Evolutionary conservation across 2,797 vertebrate species (phyloP).

Genomic region (Etheostoma nigrum): DNA sequence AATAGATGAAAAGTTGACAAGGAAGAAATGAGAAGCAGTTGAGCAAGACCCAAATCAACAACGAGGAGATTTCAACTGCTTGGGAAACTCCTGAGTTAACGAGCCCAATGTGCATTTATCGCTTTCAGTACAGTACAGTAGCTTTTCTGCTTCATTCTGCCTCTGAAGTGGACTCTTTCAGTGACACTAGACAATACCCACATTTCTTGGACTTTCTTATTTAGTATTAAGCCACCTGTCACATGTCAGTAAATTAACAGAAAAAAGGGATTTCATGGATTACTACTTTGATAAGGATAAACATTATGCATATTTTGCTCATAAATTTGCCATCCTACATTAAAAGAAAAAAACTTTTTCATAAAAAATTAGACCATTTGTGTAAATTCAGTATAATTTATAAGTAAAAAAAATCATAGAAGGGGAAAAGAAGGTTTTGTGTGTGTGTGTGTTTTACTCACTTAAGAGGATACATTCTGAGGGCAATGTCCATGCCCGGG

Average conservation of each 20-base stretch:
- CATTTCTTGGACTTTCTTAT: not conserved
- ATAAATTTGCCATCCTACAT: not conserved
- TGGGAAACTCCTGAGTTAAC: conserved; percentile 23
- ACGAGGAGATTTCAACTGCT: conserved; percentile 16
- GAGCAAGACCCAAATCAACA: conserved; percentile 1
- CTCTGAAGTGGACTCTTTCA: conserved; percentile 31
- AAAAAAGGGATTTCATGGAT: conserved; percentile 37
- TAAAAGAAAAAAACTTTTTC: not conserved
- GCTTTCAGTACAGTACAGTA: not conserved
- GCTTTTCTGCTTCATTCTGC: conserved; percentile 12
- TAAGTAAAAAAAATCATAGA: not conserved
- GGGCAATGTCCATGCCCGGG: conserved; percentile 94
- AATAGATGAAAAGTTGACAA: conserved; percentile 22
- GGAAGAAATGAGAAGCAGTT: not conserved
- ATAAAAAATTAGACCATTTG: not conserved
- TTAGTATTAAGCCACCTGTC: too few relatives aligned
- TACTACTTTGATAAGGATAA: conserved; percentile 15
- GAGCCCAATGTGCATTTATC: conserved; percentile 9
- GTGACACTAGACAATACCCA: conserved; percentile 20
- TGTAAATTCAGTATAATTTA: too few relatives aligned
- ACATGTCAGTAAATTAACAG: conserved; percentile 3
- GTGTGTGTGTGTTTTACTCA: conserved; percentile 78
- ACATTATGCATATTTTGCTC: conserved; percentile 9
- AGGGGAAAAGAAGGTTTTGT: too few relatives aligned
- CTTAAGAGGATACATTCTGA: conserved; percentile 98